Evolutionary conservation across 2,797 vertebrate species (phyloP).

Genomic region (Sebastes oblongus): DNA sequence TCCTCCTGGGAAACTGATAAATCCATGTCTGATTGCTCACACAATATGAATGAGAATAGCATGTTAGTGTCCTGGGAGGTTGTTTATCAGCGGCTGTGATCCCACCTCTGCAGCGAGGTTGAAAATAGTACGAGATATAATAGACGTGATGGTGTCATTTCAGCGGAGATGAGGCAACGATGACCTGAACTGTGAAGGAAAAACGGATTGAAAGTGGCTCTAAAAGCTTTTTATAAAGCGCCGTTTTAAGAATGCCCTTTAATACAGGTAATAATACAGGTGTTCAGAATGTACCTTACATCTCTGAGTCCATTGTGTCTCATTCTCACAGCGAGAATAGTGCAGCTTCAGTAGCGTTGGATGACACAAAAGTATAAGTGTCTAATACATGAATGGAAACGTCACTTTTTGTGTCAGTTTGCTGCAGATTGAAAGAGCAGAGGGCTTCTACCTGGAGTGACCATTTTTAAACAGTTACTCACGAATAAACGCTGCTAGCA

Average conservation of each 20-base stretch:
- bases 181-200: not conserved
- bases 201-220: not conserved
- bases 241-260: conserved; percentile 21
- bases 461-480: no score
- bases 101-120: conserved; percentile 25
- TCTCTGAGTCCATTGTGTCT: not conserved
- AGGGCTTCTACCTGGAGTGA: not conserved
- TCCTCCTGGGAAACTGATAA: conserved; percentile 12
- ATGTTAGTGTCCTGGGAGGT: conserved; percentile 7
- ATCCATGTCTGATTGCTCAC: conserved; percentile 34
- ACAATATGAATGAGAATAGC: conserved; percentile 19
- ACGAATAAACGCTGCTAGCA: not conserved
- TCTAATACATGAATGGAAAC: not conserved
- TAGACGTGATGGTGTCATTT: conserved; percentile 32
- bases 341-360: not conserved
- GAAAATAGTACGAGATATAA: conserved; percentile 31
- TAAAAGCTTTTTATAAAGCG: conserved; percentile 31
- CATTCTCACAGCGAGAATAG: not conserved
- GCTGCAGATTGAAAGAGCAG: not conserved
- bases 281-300: not conserved
- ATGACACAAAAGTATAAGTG: not conserved
- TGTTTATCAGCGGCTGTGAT: conserved; percentile 38
- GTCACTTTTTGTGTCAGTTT: not conserved
- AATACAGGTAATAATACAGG: conserved; percentile 16
- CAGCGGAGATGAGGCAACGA: conserved; percentile 3